phyloP scores from a whole-genome alignment of 1,140 invertebrate genomes.

The Heliconius nattereri region DNA sequence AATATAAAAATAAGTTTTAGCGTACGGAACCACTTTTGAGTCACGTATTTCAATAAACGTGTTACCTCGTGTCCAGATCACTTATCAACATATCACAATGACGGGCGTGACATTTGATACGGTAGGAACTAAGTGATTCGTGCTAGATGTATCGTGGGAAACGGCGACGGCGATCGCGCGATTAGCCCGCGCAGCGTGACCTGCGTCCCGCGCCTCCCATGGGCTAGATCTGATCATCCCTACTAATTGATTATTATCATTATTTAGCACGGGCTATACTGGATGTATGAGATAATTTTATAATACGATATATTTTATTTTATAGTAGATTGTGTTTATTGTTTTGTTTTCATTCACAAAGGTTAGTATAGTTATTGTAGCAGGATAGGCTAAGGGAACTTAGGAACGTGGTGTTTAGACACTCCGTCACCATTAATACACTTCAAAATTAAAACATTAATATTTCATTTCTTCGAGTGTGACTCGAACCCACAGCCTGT shows the following conservation, averaged over 20 bases:
- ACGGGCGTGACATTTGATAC: slow-evolving; percentile 73
- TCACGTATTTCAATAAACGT: not conserved
- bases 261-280: slow-evolving; percentile 30
- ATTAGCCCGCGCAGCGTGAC: slow-evolving; percentile 62
- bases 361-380: too few relatives aligned
- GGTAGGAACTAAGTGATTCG: slow-evolving; percentile 50
- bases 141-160: slow-evolving; percentile 57
- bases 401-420: too few relatives aligned
- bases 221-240: slow-evolving; percentile 45
- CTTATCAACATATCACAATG: slow-evolving; percentile 40
- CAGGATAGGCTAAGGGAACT: too few relatives aligned
- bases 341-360: not conserved
- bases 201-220: slow-evolving; percentile 55
- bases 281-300: too few relatives aligned
- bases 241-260: slow-evolving; percentile 57
- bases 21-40: too few relatives aligned
- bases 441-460: too few relatives aligned
- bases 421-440: too few relatives aligned
- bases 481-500: too few relatives aligned
- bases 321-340: too few relatives aligned
- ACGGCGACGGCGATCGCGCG: slow-evolving; percentile 42
- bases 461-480: too few relatives aligned
- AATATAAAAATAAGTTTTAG: too few relatives aligned
- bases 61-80: slow-evolving; percentile 30
- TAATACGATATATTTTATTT: too few relatives aligned